Evolutionary conservation across 2,113 vertebrate genomes (phyloP), one percentile per base, ranked within the genome.

Genomic region (Ageneiosus marmoratus): DNA sequence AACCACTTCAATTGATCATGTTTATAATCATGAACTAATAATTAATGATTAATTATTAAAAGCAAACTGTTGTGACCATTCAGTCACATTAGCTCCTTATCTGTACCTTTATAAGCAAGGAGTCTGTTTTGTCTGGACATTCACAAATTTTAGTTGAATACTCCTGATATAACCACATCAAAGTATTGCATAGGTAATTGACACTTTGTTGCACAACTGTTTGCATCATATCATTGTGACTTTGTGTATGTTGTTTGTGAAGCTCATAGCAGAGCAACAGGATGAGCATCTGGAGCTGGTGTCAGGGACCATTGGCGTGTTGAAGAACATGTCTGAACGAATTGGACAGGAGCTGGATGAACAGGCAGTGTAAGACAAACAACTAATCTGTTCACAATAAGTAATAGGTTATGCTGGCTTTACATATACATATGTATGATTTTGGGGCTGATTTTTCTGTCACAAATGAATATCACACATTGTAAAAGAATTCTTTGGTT

Each of bases 321-420:
- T 99, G 89, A 99, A 98, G 96, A 98, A 97, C 94, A 99, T 99
- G 98, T 99, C 98, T 4, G 96, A 99, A 89, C 93, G 97, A 87
- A 99, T 99, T 4, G 98, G 98, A 0, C 94, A 96, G 89, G 98
- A 99, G 92, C 92, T 99, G 91, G 98, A 99, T 46, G 97, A 99
- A 22, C 98, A 99, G 89, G 94, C 97, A 7, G 98, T 97, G 98
- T 99, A 93, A 97, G 97, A 92, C 12, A 18, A 13, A 15, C 7
- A 24, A 12, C 55, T 16, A 11, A 53, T 29, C 22, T 60, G 37
- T 78, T 62, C 24, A 60, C 37, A 46, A 53, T 24, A 34, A 76
- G 7, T 74, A 74, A 4, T 2, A 9, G 11, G 16, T 53, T 69
- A 24, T 69, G 1, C 18, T 37, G 18, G 5, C 5, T 41, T 41